A percentile compares a stretch with the other conserved stretches of the same genome.
These are phyloP conservation scores for Thera britannica DNA, from an alignment of 2,888 invertebrate species.

Conservation along the genomic window DNA sequence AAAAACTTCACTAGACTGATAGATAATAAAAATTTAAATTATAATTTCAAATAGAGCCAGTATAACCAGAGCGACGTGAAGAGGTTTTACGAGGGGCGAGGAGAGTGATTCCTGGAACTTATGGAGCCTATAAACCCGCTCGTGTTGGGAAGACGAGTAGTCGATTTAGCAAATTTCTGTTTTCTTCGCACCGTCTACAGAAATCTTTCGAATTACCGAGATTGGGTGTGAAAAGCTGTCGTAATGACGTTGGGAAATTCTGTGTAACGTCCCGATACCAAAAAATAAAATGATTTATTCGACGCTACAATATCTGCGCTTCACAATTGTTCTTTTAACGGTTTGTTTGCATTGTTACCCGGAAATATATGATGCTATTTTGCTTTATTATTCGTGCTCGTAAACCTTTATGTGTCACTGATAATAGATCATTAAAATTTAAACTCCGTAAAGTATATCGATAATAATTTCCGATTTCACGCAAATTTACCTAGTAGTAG, in stretches of 20 bases:
- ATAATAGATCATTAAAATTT: constrained; percentile 24
- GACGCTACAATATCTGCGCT: constrained; percentile 50
- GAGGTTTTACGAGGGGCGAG: constrained; percentile 74
- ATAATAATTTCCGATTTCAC: not conserved
- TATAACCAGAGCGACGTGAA: constrained; percentile 54
- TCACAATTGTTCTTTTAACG: constrained; percentile 36
- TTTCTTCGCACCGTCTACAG: constrained; percentile 53
- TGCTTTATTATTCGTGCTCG: constrained; percentile 31
- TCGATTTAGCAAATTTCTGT: constrained; percentile 69
- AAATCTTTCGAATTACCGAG: constrained; percentile 75
- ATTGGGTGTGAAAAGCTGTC: constrained; percentile 71
- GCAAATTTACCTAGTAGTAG: not conserved
- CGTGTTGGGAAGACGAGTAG: constrained; percentile 67
- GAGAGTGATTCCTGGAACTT: constrained; percentile 73
- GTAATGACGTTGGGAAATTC: constrained; percentile 68
- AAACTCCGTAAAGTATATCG: not conserved
- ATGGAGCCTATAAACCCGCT: constrained; percentile 76
- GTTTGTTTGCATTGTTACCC: constrained; percentile 35
- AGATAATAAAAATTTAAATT: constrained; percentile 48
- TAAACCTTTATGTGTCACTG: constrained; percentile 24
- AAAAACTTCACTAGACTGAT: constrained; percentile 32
- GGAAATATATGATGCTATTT: constrained; percentile 35
- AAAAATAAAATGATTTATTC: constrained; percentile 65
- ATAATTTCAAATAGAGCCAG: constrained; percentile 43
- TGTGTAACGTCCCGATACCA: constrained; percentile 59